Conservation (phyloP, 2,113 vertebrate species). For the Prunella fulvescens region DNA sequence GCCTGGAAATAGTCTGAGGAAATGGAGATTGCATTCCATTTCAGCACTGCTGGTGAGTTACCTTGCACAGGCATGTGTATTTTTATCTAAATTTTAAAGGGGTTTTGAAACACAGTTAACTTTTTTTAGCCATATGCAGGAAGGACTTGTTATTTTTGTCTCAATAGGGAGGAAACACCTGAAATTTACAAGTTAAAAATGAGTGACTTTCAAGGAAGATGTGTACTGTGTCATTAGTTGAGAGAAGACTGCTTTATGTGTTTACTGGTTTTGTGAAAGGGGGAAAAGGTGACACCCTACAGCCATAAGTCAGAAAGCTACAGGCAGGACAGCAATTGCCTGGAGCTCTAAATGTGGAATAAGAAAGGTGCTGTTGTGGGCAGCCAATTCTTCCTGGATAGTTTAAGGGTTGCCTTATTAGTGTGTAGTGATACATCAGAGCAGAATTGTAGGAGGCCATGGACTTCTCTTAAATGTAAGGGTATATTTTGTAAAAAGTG, state of each 20-base stretch:
- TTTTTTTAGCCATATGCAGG: neutral
- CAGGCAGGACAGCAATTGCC: neutral
- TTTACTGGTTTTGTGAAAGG: neutral
- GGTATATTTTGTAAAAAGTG: neutral
- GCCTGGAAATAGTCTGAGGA: neutral
- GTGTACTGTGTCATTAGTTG: neutral
- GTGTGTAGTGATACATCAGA: neutral
- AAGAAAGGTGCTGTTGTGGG: neutral
- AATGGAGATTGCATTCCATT: neutral
- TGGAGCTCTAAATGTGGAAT: neutral
- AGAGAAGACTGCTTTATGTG: neutral
- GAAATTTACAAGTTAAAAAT: neutral
- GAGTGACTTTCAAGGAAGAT: fast-evolving
- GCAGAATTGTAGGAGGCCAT: neutral
- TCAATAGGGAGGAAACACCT: neutral
- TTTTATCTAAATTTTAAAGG: neutral
- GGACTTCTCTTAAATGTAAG: neutral
- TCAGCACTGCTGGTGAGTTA: neutral
- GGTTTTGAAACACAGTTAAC: neutral
- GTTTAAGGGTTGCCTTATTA: neutral
- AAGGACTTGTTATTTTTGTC: neutral
- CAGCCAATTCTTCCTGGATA: fast-evolving
- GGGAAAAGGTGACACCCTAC: neutral
- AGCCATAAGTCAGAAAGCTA: neutral
- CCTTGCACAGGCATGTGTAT: neutral